Evolutionary conservation across 2,888 invertebrate species (phyloP).

Genomic region (Sericinus montela): DNA sequence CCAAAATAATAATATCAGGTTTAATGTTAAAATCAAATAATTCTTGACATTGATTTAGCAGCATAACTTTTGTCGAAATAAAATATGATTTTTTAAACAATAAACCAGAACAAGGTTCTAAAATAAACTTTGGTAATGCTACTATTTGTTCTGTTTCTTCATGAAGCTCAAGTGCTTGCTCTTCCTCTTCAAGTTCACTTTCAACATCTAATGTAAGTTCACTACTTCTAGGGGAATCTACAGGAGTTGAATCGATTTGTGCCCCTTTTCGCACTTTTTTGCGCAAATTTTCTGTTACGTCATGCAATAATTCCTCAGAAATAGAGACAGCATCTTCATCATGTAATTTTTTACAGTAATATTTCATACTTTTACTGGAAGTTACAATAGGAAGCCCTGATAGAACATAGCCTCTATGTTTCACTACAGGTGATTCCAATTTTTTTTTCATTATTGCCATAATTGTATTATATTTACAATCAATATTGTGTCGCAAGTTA

Average conservation of each 20-base stretch:
- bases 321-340: constrained; percentile 49
- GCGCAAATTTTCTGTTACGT: constrained; percentile 46
- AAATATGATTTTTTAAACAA: constrained; percentile 34
- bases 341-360: constrained; percentile 36
- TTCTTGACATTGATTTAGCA: constrained; percentile 48
- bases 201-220: constrained; percentile 32
- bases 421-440: constrained; percentile 65
- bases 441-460: constrained; percentile 73
- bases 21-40: constrained; percentile 50
- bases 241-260: constrained; percentile 20
- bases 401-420: constrained; percentile 82
- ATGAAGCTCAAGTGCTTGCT: constrained; percentile 33
- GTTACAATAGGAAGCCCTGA: constrained; percentile 83
- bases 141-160: constrained; percentile 36
- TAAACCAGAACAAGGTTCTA: constrained; percentile 47
- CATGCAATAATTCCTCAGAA: constrained; percentile 42
- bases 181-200: constrained; percentile 38
- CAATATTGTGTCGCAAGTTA: constrained; percentile 75
- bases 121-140: constrained; percentile 53
- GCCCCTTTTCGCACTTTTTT: constrained; percentile 42
- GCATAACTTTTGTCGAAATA: constrained; percentile 39
- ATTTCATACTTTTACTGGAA: constrained; percentile 38
- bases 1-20: constrained; percentile 77
- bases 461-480: constrained; percentile 70
- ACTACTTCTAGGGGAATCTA: constrained; percentile 36